Evolutionary conservation across 2,888 invertebrate species (phyloP).

Genomic region (Lasioglossum pauxillum): DNA sequence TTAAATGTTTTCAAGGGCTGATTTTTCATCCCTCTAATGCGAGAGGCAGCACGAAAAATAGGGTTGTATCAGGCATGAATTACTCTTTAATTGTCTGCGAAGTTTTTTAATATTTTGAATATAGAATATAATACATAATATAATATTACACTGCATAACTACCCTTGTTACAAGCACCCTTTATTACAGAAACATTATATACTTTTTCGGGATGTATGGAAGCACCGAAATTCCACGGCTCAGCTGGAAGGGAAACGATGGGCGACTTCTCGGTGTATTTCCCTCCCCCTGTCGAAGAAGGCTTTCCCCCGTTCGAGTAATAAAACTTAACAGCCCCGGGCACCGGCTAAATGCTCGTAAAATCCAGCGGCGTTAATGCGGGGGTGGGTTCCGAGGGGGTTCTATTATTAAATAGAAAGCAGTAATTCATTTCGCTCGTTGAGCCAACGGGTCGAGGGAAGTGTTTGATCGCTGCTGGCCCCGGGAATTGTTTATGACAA

Average conservation of each 20-base stretch:
- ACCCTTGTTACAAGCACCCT: too few relatives aligned
- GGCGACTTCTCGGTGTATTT: conserved; percentile 13
- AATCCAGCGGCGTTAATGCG: conserved; percentile 50
- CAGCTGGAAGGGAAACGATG: conserved; percentile 13
- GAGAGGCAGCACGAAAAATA: too few relatives aligned
- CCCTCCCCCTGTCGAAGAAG: background rate
- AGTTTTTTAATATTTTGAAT: too few relatives aligned
- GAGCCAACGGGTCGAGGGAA: background rate
- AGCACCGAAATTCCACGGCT: conserved; percentile 16
- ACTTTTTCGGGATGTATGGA: background rate
- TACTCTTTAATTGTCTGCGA: too few relatives aligned
- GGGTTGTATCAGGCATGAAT: too few relatives aligned
- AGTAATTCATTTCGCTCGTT: conserved; percentile 40
- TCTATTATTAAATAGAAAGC: conserved; percentile 58
- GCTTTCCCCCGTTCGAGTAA: conserved; percentile 22
- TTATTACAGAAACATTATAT: background rate
- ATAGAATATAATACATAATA: too few relatives aligned
- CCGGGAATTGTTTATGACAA: conserved; percentile 43
- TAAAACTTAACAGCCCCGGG: conserved; percentile 55
- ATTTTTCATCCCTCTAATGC: too few relatives aligned
- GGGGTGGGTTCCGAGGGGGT: background rate
- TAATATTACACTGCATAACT: too few relatives aligned
- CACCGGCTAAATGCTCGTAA: conserved; percentile 47
- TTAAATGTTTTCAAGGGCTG: too few relatives aligned
- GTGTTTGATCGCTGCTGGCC: conserved; percentile 17